Evolutionary conservation across 2,888 invertebrate species (phyloP).

Genomic region (Desoria tigrina): DNA sequence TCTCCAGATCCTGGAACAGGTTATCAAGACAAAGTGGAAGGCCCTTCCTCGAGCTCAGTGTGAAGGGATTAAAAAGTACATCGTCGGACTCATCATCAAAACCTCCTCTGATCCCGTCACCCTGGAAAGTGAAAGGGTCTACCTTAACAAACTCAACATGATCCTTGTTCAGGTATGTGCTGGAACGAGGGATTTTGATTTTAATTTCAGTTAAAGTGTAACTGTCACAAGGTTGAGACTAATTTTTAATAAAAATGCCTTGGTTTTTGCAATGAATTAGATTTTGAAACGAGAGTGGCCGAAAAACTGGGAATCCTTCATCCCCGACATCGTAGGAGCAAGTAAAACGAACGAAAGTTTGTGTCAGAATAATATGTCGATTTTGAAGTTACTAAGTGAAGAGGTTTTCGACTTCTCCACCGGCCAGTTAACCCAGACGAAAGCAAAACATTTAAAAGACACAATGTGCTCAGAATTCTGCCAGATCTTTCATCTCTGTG

Average conservation of each 20-base stretch:
- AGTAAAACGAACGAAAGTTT: slow-evolving; percentile 98
- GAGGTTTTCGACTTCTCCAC: slow-evolving; percentile 99
- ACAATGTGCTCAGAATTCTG: slow-evolving; percentile 99
- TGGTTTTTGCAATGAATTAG: too few relatives aligned
- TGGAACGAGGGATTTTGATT: background rate
- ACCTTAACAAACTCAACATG: slow-evolving; percentile 97
- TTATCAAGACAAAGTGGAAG: slow-evolving; percentile 99
- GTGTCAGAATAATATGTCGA: slow-evolving; percentile 99
- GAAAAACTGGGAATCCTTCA: slow-evolving; percentile 98
- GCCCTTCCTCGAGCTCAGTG: slow-evolving; percentile 96
- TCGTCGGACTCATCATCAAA: slow-evolving; percentile 97
- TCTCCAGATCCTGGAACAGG: slow-evolving; percentile 97
- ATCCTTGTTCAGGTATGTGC: slow-evolving; percentile 84
- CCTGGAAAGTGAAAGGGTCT: slow-evolving; percentile 91
- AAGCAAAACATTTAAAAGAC: slow-evolving; percentile 98
- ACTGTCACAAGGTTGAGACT: background rate
- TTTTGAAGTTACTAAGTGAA: slow-evolving; percentile 93
- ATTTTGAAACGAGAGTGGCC: slow-evolving; percentile 99
- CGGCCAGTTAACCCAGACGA: slow-evolving; percentile 97
- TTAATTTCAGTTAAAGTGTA: slow-evolving; percentile 44
- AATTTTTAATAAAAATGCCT: background rate
- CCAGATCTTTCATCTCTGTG: slow-evolving; percentile 96
- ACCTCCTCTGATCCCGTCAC: slow-evolving; percentile 88
- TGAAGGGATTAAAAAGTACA: slow-evolving; percentile 98
- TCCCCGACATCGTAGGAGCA: slow-evolving; percentile 97